These are phyloP conservation scores for Anguilla anguilla DNA, from an alignment of 2,797 vertebrate species.

Conservation along the genomic window DNA sequence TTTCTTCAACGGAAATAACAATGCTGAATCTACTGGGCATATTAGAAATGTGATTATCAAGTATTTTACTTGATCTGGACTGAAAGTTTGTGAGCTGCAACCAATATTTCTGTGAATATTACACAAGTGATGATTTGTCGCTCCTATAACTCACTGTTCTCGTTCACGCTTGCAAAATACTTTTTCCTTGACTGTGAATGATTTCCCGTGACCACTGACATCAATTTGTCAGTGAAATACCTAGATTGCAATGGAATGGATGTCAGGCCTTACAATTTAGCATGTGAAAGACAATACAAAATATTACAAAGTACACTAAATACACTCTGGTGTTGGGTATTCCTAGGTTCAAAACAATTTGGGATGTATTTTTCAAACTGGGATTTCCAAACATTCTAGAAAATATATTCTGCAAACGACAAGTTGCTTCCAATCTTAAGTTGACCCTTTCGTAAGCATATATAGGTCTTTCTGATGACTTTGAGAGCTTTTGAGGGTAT, in stretches of 20 bases:
- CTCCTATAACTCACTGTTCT: neutral
- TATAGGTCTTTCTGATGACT: no score
- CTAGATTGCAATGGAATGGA: neutral
- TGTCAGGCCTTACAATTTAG: neutral
- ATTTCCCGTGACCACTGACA: neutral
- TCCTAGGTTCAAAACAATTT: neutral
- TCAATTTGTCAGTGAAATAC: neutral
- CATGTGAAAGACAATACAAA: neutral
- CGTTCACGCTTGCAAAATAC: neutral
- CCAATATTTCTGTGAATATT: neutral
- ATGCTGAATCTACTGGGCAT: no score
- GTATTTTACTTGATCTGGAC: neutral
- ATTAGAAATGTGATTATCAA: no score
- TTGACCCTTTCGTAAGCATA: no score
- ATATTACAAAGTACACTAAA: neutral
- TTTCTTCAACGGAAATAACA: no score
- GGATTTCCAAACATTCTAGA: no score
- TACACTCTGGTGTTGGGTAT: neutral
- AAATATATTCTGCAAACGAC: no score
- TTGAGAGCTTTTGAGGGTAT: neutral
- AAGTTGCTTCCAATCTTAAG: no score
- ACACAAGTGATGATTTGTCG: neutral
- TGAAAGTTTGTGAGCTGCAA: neutral
- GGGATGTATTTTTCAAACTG: no score
- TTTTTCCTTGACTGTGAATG: neutral